Evolutionary conservation across 2,888 invertebrate genomes (phyloP), one percentile per base, ranked within the genome.

Genomic region (Hanleya hanleyi): DNA sequence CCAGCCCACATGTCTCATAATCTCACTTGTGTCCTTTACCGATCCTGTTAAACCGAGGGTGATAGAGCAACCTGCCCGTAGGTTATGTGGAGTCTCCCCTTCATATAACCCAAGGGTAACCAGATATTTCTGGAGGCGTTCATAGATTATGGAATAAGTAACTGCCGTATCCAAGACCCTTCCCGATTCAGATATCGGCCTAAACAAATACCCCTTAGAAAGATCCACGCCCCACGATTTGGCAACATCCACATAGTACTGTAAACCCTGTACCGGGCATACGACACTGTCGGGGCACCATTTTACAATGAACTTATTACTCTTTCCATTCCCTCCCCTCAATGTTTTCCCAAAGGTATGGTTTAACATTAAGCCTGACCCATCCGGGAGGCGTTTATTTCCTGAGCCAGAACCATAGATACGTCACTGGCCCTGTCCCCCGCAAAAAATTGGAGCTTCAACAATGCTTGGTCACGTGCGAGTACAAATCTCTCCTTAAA

Each of bases 301-400:
- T 36, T 50, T 47, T 15, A 68, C 22, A 50, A 32, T 2, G 26
- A 68, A 68, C 18, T 41, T 49, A 29, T 68, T 68, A 15, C 32
- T 18, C 22, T 6, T 68, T 22, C 35, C 29, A 4, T 32, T 36
- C 9, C 57, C 57, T 4, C 57, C 26, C 22, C 68, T 29, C 26
- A 68, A 18, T 6, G 68, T 32, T 29, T 68, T 68, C n/a, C 68
- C 68, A 51, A 49, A 68, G 18, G 50, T 33, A 50, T 51, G 68
- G 18, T n/a, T 36, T n/a, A 68, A 49, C 18, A 50, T 18, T 49
- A 68, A 51, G 36, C 68, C 68, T n/a, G 2, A n/a, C 18, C 50
- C 68, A 68, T 68, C 68, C 5, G 49, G 49, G 29, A 68, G 6
- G 6, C 35, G n/a, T 7, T 29, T 47, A 32, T 29, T 33, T 68